These are phyloP conservation scores for Leptinotarsa juncta DNA, from an alignment of 2,888 invertebrate genomes.

Conservation along the genomic window DNA sequence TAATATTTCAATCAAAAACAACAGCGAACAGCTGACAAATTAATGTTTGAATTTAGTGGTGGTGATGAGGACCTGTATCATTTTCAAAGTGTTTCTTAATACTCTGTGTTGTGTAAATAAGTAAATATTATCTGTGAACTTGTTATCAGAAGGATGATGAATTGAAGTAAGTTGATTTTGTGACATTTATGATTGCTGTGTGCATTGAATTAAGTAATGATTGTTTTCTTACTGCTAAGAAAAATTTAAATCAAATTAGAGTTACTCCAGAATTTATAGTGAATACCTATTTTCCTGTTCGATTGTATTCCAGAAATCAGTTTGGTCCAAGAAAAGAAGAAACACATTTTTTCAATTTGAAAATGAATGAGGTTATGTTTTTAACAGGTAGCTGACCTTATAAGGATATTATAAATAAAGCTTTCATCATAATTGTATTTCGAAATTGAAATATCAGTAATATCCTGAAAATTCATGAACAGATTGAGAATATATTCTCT, in stretches of 20 bases:
- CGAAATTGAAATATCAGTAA: no score
- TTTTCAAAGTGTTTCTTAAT: neutral
- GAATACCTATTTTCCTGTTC: no score
- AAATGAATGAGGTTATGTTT: conserved; percentile 29
- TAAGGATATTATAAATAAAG: conserved; percentile 33
- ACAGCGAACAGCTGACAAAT: neutral
- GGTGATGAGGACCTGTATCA: neutral
- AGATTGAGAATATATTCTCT: no score
- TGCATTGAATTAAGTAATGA: neutral
- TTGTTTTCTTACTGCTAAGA: neutral
- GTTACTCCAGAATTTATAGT: neutral
- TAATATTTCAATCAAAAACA: neutral
- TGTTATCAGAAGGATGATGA: neutral
- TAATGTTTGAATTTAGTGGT: neutral
- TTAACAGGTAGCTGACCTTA: conserved; percentile 38
- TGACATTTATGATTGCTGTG: neutral
- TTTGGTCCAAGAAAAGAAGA: neutral
- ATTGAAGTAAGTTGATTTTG: conserved; percentile 1
- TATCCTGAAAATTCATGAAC: no score
- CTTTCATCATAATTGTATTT: neutral
- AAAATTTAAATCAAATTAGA: neutral
- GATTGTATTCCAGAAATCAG: no score
- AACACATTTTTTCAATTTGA: neutral
- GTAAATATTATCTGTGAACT: neutral
- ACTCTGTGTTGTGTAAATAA: neutral